These are phyloP conservation scores for Lordiphosa andalusiaca DNA, from an alignment of 2,888 invertebrate genomes.

Conservation along the genomic window DNA sequence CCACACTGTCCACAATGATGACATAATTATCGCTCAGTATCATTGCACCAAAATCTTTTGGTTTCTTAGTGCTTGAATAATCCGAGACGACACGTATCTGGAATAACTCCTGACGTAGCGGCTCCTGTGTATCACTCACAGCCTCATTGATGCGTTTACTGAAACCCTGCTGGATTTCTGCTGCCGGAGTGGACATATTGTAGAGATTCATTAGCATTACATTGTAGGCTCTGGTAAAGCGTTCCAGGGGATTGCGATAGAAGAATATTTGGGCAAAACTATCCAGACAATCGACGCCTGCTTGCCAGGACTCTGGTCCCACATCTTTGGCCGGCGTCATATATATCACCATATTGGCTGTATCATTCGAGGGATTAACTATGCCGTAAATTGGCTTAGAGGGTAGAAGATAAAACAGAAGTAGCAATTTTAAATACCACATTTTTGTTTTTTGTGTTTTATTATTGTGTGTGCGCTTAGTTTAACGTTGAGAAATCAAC, in stretches of 20 bases:
- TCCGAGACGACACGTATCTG: slow-evolving; percentile 74
- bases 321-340: slow-evolving; percentile 66
- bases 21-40: slow-evolving; percentile 75
- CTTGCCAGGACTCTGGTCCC: slow-evolving; percentile 65
- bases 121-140: slow-evolving; percentile 33
- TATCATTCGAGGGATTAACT: slow-evolving; percentile 68
- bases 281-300: slow-evolving; percentile 76
- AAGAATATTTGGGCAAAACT: slow-evolving; percentile 67
- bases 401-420: slow-evolving; percentile 13
- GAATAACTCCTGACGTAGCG: slow-evolving; percentile 34
- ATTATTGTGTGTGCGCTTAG: no score
- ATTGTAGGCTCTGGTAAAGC: slow-evolving; percentile 68
- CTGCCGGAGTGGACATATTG: slow-evolving; percentile 78
- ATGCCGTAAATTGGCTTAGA: slow-evolving; percentile 38
- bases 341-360: slow-evolving; percentile 68
- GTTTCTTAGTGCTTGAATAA: not conserved
- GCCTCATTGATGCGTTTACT: slow-evolving; percentile 72
- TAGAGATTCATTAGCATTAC: slow-evolving; percentile 66
- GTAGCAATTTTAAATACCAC: not conserved
- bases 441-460: slow-evolving; percentile 8
- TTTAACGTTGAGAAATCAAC: no score
- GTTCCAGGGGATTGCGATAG: slow-evolving; percentile 50
- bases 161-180: slow-evolving; percentile 76
- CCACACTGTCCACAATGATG: slow-evolving; percentile 70
- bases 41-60: slow-evolving; percentile 48